Percentiles rank a stretch among this genome's conserved stretches.
These are phyloP conservation scores for Harpegnathos saltator DNA, from an alignment of 1,140 invertebrate genomes.

Conservation along the genomic window DNA sequence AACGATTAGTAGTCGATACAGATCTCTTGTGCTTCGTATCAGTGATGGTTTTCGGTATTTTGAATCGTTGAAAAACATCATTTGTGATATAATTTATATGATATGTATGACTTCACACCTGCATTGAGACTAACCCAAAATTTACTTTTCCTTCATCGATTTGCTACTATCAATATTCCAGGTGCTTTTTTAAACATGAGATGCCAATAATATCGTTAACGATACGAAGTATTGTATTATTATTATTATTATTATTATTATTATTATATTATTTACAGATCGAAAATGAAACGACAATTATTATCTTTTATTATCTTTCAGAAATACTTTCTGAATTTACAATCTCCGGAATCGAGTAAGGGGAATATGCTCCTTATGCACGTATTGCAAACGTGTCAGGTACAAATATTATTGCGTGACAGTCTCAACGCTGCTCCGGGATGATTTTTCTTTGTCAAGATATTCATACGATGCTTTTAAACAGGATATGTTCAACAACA, in stretches of 20 bases:
- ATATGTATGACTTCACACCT: too few relatives aligned
- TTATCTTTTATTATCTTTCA: neutral
- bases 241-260: neutral
- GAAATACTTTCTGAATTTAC: neutral
- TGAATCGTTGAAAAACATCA: neutral
- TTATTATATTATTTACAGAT: neutral
- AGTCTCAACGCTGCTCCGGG: slow-evolving; percentile 4
- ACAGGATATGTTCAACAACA: slow-evolving; percentile 60
- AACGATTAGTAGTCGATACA: neutral
- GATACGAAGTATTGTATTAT: too few relatives aligned
- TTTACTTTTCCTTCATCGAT: too few relatives aligned
- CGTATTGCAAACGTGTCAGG: slow-evolving; percentile 50
- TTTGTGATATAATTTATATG: too few relatives aligned
- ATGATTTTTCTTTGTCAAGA: slow-evolving; percentile 20
- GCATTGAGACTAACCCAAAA: too few relatives aligned
- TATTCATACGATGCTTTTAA: neutral
- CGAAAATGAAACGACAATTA: neutral
- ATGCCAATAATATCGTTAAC: too few relatives aligned
- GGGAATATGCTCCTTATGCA: neutral
- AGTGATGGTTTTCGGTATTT: neutral
- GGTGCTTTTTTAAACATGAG: too few relatives aligned
- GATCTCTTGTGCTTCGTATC: neutral
- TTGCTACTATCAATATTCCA: too few relatives aligned
- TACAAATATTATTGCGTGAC: neutral
- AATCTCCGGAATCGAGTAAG: neutral